Percentiles rank a stretch among this genome's conserved stretches.
phyloP scores from a whole-genome alignment of 2,113 vertebrate species.

The Semnornis frantzii region DNA sequence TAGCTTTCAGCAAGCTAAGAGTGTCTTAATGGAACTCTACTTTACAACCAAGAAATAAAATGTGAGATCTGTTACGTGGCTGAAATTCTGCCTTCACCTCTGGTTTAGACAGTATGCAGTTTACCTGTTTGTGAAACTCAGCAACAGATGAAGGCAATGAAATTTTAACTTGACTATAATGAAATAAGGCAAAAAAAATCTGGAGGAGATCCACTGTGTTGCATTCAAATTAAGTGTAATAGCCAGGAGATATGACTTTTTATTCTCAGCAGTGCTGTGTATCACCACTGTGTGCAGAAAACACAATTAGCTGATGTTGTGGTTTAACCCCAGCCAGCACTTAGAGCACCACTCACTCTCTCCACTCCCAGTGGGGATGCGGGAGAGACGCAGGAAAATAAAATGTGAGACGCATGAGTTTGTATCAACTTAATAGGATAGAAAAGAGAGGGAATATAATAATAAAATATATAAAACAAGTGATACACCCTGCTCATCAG shows the following conservation, averaged over 20 bases:
- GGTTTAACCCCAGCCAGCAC: neutral
- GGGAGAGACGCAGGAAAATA: neutral
- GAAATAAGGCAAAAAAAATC: neutral
- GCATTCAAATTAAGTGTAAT: neutral
- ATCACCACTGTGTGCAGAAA: neutral
- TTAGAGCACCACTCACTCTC: neutral
- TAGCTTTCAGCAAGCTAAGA: neutral
- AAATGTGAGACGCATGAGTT: neutral
- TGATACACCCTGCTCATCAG: neutral
- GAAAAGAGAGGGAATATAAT: neutral
- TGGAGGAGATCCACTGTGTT: neutral
- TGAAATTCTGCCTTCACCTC: neutral
- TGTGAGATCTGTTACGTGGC: neutral
- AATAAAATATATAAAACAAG: neutral
- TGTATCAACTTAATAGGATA: neutral
- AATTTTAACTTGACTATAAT: neutral
- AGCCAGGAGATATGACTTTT: neutral
- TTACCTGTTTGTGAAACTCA: neutral
- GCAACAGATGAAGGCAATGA: neutral
- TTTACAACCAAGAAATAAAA: neutral
- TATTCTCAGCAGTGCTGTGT: neutral
- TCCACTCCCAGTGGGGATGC: neutral
- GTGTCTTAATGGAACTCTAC: neutral
- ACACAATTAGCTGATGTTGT: neutral
- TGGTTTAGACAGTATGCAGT: neutral